A percentile compares a stretch with the other conserved stretches of the same genome.
Conservation (phyloP, 2,797 vertebrate genomes). For the Pelochelys cantorii region DNA sequence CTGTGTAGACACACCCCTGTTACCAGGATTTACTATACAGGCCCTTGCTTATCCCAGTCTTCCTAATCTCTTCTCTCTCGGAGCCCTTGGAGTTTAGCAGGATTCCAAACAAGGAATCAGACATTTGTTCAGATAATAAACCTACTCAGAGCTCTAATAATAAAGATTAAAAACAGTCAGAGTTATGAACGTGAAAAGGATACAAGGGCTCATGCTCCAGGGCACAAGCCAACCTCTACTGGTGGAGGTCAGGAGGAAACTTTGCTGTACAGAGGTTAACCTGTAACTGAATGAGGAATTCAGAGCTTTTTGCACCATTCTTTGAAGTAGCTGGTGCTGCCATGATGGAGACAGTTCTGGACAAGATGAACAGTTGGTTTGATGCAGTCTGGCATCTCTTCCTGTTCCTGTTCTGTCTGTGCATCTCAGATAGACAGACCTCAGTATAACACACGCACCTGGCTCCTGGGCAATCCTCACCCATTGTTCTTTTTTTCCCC, state of each 20-base stretch:
- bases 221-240: accelerated
- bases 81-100: not conserved
- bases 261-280: not conserved
- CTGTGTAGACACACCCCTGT: not conserved
- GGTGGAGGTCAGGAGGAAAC: not conserved
- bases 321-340: not conserved
- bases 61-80: not conserved
- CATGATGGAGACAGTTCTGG: not conserved
- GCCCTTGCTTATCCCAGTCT: not conserved
- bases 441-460: accelerated
- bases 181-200: not conserved
- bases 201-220: not conserved
- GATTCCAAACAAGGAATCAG: accelerated
- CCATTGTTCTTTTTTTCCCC: accelerated
- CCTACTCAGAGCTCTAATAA: not conserved
- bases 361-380: accelerated
- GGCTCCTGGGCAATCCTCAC: accelerated
- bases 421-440: accelerated
- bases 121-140: not conserved
- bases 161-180: accelerated
- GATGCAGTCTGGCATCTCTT: not conserved
- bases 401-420: accelerated
- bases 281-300: not conserved
- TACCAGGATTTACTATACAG: not conserved
- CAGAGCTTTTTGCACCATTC: not conserved